Conservation (phyloP, 35 echinoderm and acorn worm genomes). For the Strongylocentrotus purpuratus region DNA sequence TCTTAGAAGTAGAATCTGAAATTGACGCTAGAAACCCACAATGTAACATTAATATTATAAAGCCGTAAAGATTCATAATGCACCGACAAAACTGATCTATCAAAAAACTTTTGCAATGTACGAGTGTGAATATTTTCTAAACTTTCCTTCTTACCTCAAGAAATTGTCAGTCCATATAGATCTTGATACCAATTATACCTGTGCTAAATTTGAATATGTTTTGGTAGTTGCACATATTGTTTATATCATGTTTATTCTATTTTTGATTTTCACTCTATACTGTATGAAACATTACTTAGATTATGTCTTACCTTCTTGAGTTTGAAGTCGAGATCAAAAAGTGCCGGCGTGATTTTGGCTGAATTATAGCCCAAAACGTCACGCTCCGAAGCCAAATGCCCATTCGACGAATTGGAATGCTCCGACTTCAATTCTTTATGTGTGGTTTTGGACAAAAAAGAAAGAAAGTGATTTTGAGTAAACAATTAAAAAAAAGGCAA, state of each 20-base stretch:
- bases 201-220: not conserved
- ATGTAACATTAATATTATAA: too few species aligned
- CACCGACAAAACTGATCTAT: too few species aligned
- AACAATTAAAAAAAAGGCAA: too few species aligned
- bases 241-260: not conserved
- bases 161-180: not conserved
- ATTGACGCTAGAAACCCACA: too few species aligned
- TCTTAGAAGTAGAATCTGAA: too few species aligned
- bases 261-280: not conserved
- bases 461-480: not conserved
- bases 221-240: not conserved
- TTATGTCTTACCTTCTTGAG: constrained; percentile 65
- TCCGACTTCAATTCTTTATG: not conserved
- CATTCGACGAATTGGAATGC: not conserved
- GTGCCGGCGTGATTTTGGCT: constrained; percentile 35
- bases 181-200: not conserved
- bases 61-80: too few species aligned
- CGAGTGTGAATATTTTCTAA: too few species aligned
- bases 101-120: too few species aligned
- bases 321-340: constrained; percentile 74
- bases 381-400: not conserved
- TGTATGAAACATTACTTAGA: not conserved
- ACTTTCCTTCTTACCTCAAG: too few species aligned
- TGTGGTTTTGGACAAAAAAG: not conserved
- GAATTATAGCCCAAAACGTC: not conserved